phyloP scores from a whole-genome alignment of 2,113 vertebrate genomes.

The Hippoglossus stenolepis region DNA sequence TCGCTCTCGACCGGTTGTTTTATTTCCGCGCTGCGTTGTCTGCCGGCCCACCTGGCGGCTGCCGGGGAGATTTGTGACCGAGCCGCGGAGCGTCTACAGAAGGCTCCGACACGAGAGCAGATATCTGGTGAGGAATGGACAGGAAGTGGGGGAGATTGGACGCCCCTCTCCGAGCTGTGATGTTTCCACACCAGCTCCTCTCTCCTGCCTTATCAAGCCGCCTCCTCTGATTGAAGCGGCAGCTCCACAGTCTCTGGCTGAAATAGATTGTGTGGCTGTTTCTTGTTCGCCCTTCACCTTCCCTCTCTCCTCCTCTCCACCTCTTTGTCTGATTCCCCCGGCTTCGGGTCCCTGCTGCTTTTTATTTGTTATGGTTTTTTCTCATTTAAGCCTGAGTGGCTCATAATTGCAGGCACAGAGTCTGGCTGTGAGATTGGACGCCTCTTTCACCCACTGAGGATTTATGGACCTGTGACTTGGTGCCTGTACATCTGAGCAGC shows the following conservation, averaged over 20 bases:
- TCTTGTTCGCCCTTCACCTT: conserved; percentile 54
- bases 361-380: conserved; percentile 75
- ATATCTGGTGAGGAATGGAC: conserved; percentile 23
- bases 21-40: conserved; percentile 17
- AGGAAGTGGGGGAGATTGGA: neutral
- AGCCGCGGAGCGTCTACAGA: neutral
- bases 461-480: conserved; percentile 69
- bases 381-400: conserved; percentile 69
- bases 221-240: conserved; percentile 52
- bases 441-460: conserved; percentile 51
- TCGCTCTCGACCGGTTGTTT: neutral
- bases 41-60: conserved; percentile 8
- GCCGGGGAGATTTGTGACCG: conserved; percentile 37
- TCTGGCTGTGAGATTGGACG: conserved; percentile 43
- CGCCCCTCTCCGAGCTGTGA: too few relatives aligned
- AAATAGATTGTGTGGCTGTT: conserved; percentile 63
- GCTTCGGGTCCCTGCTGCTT: conserved; percentile 55
- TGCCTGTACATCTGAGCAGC: conserved; percentile 28
- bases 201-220: too few relatives aligned
- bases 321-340: conserved; percentile 37
- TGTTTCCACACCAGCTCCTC: too few relatives aligned
- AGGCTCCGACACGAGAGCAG: too few relatives aligned
- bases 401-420: conserved; percentile 62
- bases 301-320: neutral
- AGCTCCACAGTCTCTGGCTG: conserved; percentile 37